Evolutionary conservation across 2,888 invertebrate species (phyloP).

Genomic region (Cartodere bifasciata): DNA sequence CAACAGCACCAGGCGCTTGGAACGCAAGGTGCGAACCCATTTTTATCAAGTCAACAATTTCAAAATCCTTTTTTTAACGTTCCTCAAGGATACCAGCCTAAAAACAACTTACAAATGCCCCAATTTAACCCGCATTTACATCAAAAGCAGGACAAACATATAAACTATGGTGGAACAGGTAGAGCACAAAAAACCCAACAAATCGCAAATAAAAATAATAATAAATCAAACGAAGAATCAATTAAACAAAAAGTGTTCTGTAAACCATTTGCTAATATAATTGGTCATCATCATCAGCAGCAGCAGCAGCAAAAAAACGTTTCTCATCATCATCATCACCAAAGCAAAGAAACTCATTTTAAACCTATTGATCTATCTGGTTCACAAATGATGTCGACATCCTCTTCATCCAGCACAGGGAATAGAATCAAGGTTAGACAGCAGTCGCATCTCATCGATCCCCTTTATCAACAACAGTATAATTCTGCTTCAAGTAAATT

Average conservation of each 20-base stretch:
- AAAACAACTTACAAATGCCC: no score
- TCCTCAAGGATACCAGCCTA: background rate
- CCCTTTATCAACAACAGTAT: conserved; percentile 24
- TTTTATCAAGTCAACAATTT: no score
- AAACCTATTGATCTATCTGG: conserved; percentile 4
- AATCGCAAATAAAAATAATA: no score
- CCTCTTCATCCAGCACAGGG: conserved; percentile 20
- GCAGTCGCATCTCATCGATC: conserved; percentile 36
- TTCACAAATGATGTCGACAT: conserved; percentile 33
- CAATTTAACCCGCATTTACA: no score
- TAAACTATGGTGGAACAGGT: no score
- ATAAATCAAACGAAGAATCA: no score
- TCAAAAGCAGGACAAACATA: no score
- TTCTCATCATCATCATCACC: conserved; percentile 15
- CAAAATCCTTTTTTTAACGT: conserved; percentile 1
- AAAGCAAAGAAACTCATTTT: conserved; percentile 7
- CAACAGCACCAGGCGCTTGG: conserved; percentile 24
- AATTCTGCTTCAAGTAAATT: conserved; percentile 14
- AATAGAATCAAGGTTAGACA: conserved; percentile 34
- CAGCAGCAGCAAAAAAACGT: conserved; percentile 13
- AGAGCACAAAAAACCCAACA: background rate
- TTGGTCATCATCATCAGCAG: conserved; percentile 15
- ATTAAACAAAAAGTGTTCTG: conserved; percentile 23
- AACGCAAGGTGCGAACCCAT: no score
- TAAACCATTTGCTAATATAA: conserved; percentile 21